Base-by-base conservation (phyloP, 2,113 vertebrate species). In the Charadrius vociferus region DNA sequence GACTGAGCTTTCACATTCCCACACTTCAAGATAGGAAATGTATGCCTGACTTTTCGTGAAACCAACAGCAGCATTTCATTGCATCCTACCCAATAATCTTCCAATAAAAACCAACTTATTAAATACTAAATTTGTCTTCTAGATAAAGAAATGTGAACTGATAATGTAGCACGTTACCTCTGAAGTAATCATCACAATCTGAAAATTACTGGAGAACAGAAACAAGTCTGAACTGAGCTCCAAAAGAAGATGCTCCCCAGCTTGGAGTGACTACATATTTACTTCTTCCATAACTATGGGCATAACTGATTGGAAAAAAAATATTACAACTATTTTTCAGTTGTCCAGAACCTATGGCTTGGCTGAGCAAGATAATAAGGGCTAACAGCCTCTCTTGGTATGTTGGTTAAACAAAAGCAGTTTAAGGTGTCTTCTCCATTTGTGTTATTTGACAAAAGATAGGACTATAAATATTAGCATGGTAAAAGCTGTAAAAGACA, bases 351-450 rank as follows among this genome's bases (percentile, higher is more conserved):
- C 3, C 19, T 26, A 18, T 50, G 47, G 32, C 36, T 73, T 45
- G 37, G 53, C 14, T 0, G 0, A 90, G 4, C 37, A 65, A 70
- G 12, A 39, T 18, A 75, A 70, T 2, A 36, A 4, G 5, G 36
- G 19, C 68, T 86, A 86, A 88, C 49, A 62, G 16, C 4, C 3
- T 1, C 73, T 47, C 37, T 23, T 66, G 14, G 9, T 74, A 55
- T 88, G 6, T 8, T 45, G 20, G 39, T 45, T 78, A 63, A 95
- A 78, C 13, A 91, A 81, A 91, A 56, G 23, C 36, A 75, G 34
- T 49, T 93, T 65, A 85, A 79, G 45, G 7, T 66, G 29, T 32
- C 29, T 32, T 32, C 43, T 43, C 39, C 37, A 39, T 20, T 63
- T 39, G 26, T 63, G 62, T 41, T 29, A 41, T 41, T 65, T 41